Evolutionary conservation across 2,888 invertebrate genomes (phyloP).

Genomic region (Adela reaumurella): DNA sequence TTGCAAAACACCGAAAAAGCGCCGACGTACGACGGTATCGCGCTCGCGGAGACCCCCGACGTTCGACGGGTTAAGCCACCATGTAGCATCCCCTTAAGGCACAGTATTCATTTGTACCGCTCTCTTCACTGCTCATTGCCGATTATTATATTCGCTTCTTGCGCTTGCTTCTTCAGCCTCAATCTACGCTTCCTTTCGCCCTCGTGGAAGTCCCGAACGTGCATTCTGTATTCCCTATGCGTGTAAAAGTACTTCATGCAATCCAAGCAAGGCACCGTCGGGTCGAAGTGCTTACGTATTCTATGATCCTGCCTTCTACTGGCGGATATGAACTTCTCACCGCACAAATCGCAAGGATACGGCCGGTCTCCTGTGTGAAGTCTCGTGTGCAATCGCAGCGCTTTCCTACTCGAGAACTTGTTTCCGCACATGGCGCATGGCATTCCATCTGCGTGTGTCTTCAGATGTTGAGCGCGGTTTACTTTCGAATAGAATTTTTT

Average conservation of each 20-base stretch:
- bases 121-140: too few species aligned
- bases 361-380: conserved; percentile 40
- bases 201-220: neutral
- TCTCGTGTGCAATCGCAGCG: conserved; percentile 32
- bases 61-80: too few species aligned
- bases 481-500: neutral
- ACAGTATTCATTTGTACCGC: too few species aligned
- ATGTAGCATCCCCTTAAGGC: too few species aligned
- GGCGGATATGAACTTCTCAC: conserved; percentile 34
- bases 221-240: neutral
- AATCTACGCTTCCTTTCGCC: too few species aligned
- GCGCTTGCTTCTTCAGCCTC: too few species aligned
- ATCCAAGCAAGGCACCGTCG: conserved; percentile 8
- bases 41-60: too few species aligned
- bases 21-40: too few species aligned
- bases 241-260: neutral
- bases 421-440: conserved; percentile 32
- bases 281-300: conserved; percentile 31
- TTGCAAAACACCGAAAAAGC: too few species aligned
- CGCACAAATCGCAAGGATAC: conserved; percentile 33
- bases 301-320: conserved; percentile 37
- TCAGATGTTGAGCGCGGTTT: conserved; percentile 19
- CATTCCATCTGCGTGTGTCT: conserved; percentile 38
- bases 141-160: too few species aligned
- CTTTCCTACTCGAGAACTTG: conserved; percentile 33